Percentiles rank a stretch among this genome's conserved stretches.
phyloP scores from a whole-genome alignment of 1,140 invertebrate genomes.

The Zaprionus davidi region DNA sequence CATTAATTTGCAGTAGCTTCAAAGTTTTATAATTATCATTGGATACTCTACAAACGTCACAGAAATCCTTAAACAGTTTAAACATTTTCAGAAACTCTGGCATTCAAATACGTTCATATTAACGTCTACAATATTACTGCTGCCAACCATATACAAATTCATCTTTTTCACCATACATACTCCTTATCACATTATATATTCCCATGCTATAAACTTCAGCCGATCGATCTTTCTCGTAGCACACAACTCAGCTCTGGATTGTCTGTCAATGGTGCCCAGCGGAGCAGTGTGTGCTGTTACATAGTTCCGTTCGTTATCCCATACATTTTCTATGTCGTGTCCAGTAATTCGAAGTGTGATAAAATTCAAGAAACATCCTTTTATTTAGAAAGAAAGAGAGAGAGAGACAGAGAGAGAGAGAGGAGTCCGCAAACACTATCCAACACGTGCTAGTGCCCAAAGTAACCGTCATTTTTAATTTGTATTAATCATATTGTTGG shows the following conservation, averaged over 20 bases:
- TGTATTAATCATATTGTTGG: slow-evolving; percentile 10
- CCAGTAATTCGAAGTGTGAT: slow-evolving; percentile 36
- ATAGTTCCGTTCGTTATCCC: slow-evolving; percentile 14
- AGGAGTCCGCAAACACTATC: background rate
- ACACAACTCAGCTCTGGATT: slow-evolving; percentile 26
- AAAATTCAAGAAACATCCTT: slow-evolving; percentile 27
- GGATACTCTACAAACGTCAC: too few relatives aligned
- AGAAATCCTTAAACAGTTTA: too few relatives aligned
- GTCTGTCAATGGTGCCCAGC: background rate
- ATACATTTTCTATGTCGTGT: slow-evolving; percentile 44
- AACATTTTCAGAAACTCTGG: too few relatives aligned
- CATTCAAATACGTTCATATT: too few relatives aligned
- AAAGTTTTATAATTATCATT: too few relatives aligned
- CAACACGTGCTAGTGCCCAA: background rate
- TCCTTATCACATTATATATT: background rate
- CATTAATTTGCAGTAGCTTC: too few relatives aligned
- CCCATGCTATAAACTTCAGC: background rate
- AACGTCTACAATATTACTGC: too few relatives aligned
- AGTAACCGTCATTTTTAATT: background rate
- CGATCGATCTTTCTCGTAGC: background rate
- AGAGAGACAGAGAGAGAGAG: background rate
- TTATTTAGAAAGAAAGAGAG: background rate
- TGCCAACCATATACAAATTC: too few relatives aligned
- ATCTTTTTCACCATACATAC: too few relatives aligned
- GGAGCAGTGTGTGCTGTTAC: slow-evolving; percentile 9